Percentiles rank a stretch among this genome's conserved stretches.
phyloP scores from a whole-genome alignment of 2,797 vertebrate genomes.

The Phoxinus dragarum region DNA sequence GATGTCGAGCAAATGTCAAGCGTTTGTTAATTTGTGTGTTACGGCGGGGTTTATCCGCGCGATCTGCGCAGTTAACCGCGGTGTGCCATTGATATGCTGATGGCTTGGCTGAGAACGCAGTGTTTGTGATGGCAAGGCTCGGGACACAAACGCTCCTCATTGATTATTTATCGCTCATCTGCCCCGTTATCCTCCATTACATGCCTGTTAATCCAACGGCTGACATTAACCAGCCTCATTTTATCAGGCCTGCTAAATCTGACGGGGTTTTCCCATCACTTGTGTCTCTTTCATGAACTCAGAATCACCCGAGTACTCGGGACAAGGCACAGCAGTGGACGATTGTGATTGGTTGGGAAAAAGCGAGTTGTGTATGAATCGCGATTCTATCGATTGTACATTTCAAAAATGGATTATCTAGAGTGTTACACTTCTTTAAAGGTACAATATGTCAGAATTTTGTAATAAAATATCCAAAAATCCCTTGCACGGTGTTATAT shows the following conservation, averaged over 20 bases:
- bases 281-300: background rate
- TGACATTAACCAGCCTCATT: conserved; percentile 60
- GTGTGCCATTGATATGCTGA: conserved; percentile 98
- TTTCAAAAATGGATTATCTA: too few relatives aligned
- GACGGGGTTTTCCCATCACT: background rate
- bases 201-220: conserved; percentile 70
- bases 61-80: conserved; percentile 76
- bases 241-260: conserved; percentile 26
- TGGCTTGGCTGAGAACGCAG: conserved; percentile 89
- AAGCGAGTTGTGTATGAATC: too few relatives aligned
- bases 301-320: background rate
- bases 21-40: conserved; percentile 99
- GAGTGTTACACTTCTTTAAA: too few relatives aligned
- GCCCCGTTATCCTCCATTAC: conserved; percentile 73
- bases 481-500: too few relatives aligned
- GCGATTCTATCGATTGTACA: too few relatives aligned
- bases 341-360: background rate
- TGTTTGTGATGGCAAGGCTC: conserved; percentile 82
- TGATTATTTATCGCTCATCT: conserved; percentile 83
- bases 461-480: too few relatives aligned
- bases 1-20: conserved; percentile 99
- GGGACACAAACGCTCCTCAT: conserved; percentile 75
- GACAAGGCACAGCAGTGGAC: background rate
- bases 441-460: too few relatives aligned
- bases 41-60: conserved; percentile 99